phyloP scores from a whole-genome alignment of 2,888 invertebrate genomes.

The Limenitis camilla region DNA sequence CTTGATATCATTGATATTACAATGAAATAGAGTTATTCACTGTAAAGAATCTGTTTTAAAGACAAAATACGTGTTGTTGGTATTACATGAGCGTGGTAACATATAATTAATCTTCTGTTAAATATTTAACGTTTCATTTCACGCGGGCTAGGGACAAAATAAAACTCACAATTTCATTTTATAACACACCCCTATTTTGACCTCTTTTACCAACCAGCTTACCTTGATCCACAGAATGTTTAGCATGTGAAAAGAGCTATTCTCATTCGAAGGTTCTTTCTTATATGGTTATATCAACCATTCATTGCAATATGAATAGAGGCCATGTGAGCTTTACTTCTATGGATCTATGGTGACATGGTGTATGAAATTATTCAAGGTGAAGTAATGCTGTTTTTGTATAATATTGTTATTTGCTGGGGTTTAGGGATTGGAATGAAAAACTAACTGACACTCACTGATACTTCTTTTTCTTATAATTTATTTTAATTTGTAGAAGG shows the following conservation, averaged over 20 bases:
- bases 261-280: slow-evolving; percentile 28
- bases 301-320: slow-evolving; percentile 57
- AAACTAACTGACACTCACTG: no score
- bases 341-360: slow-evolving; percentile 39
- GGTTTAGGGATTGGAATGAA: no score
- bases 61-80: no score
- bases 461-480: no score
- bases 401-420: slow-evolving; percentile 12
- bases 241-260: slow-evolving; percentile 18
- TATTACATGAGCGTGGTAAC: no score
- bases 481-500: no score
- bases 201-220: slow-evolving; percentile 39
- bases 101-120: not conserved
- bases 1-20: no score
- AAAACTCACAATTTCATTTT: slow-evolving; percentile 27
- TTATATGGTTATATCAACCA: slow-evolving; percentile 40
- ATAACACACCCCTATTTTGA: slow-evolving; percentile 50
- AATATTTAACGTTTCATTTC: not conserved
- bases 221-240: slow-evolving; percentile 35
- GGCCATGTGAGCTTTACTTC: slow-evolving; percentile 40
- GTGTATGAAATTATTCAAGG: slow-evolving; percentile 56
- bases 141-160: no score
- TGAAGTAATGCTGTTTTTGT: slow-evolving; percentile 42
- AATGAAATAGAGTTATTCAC: no score
- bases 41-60: no score